Conservation (phyloP, 2,113 vertebrate species). For the Planiliza haematocheilus region DNA sequence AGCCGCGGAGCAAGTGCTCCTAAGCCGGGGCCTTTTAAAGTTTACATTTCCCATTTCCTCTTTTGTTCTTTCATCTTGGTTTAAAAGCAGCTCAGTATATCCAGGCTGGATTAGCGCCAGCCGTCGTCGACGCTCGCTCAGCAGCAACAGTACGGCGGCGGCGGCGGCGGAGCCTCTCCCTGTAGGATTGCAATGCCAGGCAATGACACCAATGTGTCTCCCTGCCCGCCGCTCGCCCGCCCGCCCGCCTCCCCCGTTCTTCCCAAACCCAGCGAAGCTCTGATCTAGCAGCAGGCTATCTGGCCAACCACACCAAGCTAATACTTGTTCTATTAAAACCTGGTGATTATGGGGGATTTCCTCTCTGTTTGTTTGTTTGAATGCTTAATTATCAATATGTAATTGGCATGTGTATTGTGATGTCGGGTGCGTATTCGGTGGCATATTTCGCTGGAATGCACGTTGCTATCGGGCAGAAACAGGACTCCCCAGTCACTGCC, state of each 20-base stretch:
- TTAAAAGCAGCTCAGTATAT: slow-evolving; percentile 80
- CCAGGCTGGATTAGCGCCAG: slow-evolving; percentile 82
- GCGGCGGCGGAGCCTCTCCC: slow-evolving; percentile 60
- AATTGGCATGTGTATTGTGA: slow-evolving; percentile 73
- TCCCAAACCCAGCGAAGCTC: slow-evolving; percentile 53
- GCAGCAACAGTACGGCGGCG: slow-evolving; percentile 47
- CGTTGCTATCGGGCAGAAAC: slow-evolving; percentile 70
- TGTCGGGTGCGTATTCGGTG: slow-evolving; percentile 58
- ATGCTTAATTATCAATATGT: slow-evolving; percentile 80
- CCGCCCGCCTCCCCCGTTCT: not conserved
- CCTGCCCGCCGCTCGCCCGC: not conserved
- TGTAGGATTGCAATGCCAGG: slow-evolving; percentile 73
- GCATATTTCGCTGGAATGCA: slow-evolving; percentile 54
- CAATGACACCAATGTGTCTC: slow-evolving; percentile 77
- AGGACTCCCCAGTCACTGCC: slow-evolving; percentile 73
- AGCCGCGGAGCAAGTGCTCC: slow-evolving; percentile 56
- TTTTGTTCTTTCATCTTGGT: slow-evolving; percentile 79
- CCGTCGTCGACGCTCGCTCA: slow-evolving; percentile 44
- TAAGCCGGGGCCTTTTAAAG: slow-evolving; percentile 79
- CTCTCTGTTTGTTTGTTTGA: slow-evolving; percentile 79
- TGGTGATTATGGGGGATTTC: slow-evolving; percentile 77
- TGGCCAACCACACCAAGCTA: slow-evolving; percentile 69
- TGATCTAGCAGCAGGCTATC: slow-evolving; percentile 75
- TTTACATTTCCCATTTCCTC: slow-evolving; percentile 80
- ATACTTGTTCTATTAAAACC: slow-evolving; percentile 80